Evolutionary conservation across 2,113 vertebrate genomes (phyloP).

Genomic region (Sylvietta virens): DNA sequence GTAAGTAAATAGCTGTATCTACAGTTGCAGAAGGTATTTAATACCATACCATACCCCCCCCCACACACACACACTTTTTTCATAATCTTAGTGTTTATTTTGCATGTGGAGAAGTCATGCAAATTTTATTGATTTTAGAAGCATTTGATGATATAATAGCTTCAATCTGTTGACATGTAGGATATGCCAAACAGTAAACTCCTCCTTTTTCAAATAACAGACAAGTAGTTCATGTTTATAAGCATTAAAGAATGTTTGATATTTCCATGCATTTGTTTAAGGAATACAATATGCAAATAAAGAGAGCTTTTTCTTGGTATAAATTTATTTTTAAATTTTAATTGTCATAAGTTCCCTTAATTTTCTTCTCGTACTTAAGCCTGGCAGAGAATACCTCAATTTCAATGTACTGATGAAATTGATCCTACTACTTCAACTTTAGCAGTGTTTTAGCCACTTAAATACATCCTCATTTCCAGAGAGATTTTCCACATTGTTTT

Average conservation of each 20-base stretch:
- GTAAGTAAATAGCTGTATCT: neutral
- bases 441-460: neutral
- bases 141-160: neutral
- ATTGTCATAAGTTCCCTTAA: neutral
- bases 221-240: neutral
- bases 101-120: neutral
- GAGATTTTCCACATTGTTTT: neutral
- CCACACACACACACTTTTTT: neutral
- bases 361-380: neutral
- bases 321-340: neutral
- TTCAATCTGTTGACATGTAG: neutral
- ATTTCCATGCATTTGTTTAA: neutral
- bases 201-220: neutral
- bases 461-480: neutral
- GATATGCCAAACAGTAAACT: neutral
- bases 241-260: neutral
- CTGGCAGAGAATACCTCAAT: neutral
- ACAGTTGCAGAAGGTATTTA: neutral
- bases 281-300: neutral
- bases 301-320: neutral
- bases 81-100: neutral
- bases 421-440: neutral
- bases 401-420: neutral
- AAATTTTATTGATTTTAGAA: neutral
- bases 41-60: neutral